Conservation (phyloP, 2,113 vertebrate genomes). For the Orycteropus afer region DNA sequence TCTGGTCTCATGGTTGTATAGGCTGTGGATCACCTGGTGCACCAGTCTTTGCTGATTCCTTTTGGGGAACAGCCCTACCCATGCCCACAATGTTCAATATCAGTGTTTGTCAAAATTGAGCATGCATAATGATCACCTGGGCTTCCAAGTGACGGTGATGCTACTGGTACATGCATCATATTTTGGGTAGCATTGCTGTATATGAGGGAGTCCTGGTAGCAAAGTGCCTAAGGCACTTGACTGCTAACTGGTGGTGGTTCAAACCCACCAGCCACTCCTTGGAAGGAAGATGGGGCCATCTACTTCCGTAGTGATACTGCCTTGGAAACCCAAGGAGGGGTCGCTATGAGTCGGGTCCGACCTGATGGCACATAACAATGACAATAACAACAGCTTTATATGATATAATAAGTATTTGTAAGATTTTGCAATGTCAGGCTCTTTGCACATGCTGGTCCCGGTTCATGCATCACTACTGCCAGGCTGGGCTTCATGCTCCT, state of each 20-base stretch:
- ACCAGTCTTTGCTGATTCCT: not conserved
- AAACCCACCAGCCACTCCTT: too few species aligned
- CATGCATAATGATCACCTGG: not conserved
- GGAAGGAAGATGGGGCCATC: too few species aligned
- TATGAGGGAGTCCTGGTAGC: too few species aligned
- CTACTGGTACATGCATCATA: not conserved
- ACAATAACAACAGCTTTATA: too few species aligned
- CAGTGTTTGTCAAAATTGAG: not conserved
- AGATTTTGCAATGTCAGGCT: not conserved
- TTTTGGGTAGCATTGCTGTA: not conserved
- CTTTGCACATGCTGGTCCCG: not conserved
- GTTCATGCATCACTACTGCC: not conserved
- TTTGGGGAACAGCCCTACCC: not conserved
- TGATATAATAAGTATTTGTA: not conserved
- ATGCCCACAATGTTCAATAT: not conserved
- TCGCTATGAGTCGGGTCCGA: too few species aligned
- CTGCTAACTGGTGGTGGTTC: too few species aligned
- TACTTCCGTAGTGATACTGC: too few species aligned
- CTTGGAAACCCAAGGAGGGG: too few species aligned
- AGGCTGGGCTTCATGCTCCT: not conserved
- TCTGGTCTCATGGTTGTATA: too few species aligned
- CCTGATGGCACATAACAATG: too few species aligned
- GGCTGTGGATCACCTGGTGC: too few species aligned
- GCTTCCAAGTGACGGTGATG: not conserved
- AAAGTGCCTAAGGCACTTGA: too few species aligned